phyloP scores from a whole-genome alignment of 2,888 invertebrate genomes.

The Atrina japonica region DNA sequence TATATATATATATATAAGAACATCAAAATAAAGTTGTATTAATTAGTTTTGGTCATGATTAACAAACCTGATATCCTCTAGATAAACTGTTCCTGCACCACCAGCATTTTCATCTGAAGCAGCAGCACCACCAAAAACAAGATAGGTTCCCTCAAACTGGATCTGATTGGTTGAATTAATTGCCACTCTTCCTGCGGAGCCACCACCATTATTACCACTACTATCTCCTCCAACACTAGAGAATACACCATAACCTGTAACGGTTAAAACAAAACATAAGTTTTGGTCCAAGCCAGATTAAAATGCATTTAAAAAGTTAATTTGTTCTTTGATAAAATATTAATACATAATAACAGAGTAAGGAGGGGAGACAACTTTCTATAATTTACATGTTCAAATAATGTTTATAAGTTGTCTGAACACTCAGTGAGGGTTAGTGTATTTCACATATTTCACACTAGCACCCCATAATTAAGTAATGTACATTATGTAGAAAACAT shows the following conservation, averaged over 20 bases:
- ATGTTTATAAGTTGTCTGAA: too few species aligned
- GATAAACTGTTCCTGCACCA: constrained; percentile 66
- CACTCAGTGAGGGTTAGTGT: too few species aligned
- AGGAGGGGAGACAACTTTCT: too few species aligned
- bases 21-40: too few species aligned
- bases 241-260: constrained; percentile 60
- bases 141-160: constrained; percentile 57
- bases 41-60: too few species aligned
- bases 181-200: constrained; percentile 65
- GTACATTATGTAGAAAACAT: too few species aligned
- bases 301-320: neutral
- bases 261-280: neutral
- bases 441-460: too few species aligned
- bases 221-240: constrained; percentile 59
- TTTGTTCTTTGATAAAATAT: too few species aligned
- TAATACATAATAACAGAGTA: too few species aligned
- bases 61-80: constrained; percentile 57
- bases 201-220: constrained; percentile 54
- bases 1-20: too few species aligned
- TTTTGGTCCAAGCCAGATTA: neutral
- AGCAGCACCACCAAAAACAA: constrained; percentile 58
- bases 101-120: constrained; percentile 46
- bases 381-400: too few species aligned
- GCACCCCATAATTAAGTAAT: too few species aligned
- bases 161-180: constrained; percentile 51